Evolutionary conservation across 2,113 vertebrate species (phyloP).

Genomic region (Sylvietta virens): DNA sequence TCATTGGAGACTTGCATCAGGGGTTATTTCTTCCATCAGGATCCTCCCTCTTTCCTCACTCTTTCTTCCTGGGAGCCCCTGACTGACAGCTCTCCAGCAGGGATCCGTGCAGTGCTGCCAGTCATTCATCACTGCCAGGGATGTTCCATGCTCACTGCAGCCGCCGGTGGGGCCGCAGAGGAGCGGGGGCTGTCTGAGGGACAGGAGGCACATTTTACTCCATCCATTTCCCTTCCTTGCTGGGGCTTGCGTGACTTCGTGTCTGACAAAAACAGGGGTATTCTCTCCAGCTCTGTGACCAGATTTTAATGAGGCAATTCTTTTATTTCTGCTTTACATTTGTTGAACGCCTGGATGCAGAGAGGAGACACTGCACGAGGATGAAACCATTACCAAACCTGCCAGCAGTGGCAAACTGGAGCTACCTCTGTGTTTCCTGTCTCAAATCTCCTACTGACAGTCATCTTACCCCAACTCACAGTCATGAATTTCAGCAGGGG

Average conservation of each 20-base stretch:
- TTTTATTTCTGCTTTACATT: conserved; percentile 3
- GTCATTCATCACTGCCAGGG: background rate
- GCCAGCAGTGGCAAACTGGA: background rate
- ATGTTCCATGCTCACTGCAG: background rate
- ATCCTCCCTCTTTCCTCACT: background rate
- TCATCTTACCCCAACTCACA: background rate
- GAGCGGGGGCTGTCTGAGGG: background rate
- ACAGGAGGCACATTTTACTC: background rate
- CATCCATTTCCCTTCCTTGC: background rate
- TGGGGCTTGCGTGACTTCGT: background rate
- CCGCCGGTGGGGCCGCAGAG: fast-evolving
- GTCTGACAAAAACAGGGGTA: background rate
- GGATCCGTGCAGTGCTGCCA: background rate
- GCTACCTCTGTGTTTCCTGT: background rate
- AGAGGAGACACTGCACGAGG: background rate
- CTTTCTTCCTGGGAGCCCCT: background rate
- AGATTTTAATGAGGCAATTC: conserved; percentile 1
- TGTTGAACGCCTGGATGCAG: background rate
- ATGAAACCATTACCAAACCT: background rate
- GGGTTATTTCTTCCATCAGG: background rate
- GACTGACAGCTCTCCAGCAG: conserved; percentile 5
- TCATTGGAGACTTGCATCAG: background rate
- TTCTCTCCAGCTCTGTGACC: background rate
- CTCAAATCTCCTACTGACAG: background rate
- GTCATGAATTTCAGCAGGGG: background rate